Percentiles rank a stretch among this genome's conserved stretches.
Conservation (phyloP, 1,140 invertebrate genomes). For the Drosophila auraria region DNA sequence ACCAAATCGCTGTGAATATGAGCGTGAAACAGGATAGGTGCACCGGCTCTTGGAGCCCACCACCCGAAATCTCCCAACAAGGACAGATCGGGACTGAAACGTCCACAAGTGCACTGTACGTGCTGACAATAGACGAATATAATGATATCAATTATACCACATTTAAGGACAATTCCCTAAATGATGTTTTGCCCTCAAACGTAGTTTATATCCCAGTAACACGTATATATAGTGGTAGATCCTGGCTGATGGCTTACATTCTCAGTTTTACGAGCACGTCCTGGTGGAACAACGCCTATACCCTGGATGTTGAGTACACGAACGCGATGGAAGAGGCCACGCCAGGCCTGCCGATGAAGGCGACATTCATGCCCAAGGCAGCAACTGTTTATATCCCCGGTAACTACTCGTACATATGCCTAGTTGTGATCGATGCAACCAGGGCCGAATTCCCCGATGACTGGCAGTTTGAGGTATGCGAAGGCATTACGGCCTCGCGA, state of each 20-base stretch:
- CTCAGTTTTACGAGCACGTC: background rate
- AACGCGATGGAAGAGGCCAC: background rate
- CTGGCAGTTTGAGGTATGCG: conserved; percentile 1
- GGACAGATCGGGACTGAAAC: background rate
- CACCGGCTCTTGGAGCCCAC: background rate
- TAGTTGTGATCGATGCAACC: background rate
- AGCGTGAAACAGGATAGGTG: background rate
- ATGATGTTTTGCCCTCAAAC: background rate
- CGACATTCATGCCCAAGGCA: conserved; percentile 2
- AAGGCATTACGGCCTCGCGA: background rate
- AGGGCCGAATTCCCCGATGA: background rate
- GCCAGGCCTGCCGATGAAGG: background rate
- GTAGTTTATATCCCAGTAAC: background rate
- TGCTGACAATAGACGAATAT: background rate
- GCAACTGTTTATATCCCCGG: background rate
- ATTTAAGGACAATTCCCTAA: background rate
- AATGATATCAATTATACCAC: background rate
- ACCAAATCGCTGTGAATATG: conserved; percentile 1
- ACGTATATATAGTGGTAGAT: background rate
- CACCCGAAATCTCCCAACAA: background rate
- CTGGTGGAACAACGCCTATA: conserved; percentile 3
- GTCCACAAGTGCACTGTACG: background rate
- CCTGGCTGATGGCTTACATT: conserved; percentile 12
- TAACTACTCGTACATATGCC: background rate
- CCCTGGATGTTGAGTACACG: conserved; percentile 8